Evolutionary conservation across 2,888 invertebrate genomes (phyloP), one percentile per base, ranked within the genome.

Genomic region (Amaurobius ferox): DNA sequence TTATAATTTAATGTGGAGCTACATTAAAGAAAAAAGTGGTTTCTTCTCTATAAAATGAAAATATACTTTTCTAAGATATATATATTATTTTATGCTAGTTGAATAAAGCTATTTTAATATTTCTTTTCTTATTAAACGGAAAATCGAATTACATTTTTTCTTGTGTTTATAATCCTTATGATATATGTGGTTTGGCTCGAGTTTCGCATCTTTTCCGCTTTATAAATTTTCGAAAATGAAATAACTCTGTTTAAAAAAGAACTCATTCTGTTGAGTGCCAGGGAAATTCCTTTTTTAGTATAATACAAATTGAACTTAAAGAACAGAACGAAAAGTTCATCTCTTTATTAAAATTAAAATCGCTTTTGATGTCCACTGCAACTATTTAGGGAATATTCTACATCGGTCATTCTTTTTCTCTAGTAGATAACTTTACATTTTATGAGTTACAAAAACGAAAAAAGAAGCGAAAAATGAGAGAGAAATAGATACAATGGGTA

Each of bases 391-490:
- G 23, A 55, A 55, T 23, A 16, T 55, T 55, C 55, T 16, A 55
- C 55, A 23, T 55, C 16, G 5, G 19, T 16, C 23, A 5, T 23
- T 23, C 5, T 23, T 55, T 55, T 55, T 16, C 2, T 2, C 23
- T 7, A 35, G 2, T 55, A 23, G 0, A 23, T 55, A 55, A 16
- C 23, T 55, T 55, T 55, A 23, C 55, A 79, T 71, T 71, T 79
- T 79, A 64, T 35, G 48, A 79, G 66, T 48, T 76, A 23, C 30
- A 61, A 35, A 71, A 72, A 35, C 19, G 16, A 62, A 28, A 62
- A 39, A 62, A 16, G n/a, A 61, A 73, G 61, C 23, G 73, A 62
- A 73, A 39, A 29, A 73, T 73, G 73, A 72, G 61, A 79, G 39
- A 79, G 11, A 48, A 70, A 62, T 61, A 68, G 39, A 70, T 35